Percentiles rank a stretch among this genome's conserved stretches.
Conservation (phyloP, 2,113 vertebrate species). For the Pseudolaguvia tuberculata region DNA sequence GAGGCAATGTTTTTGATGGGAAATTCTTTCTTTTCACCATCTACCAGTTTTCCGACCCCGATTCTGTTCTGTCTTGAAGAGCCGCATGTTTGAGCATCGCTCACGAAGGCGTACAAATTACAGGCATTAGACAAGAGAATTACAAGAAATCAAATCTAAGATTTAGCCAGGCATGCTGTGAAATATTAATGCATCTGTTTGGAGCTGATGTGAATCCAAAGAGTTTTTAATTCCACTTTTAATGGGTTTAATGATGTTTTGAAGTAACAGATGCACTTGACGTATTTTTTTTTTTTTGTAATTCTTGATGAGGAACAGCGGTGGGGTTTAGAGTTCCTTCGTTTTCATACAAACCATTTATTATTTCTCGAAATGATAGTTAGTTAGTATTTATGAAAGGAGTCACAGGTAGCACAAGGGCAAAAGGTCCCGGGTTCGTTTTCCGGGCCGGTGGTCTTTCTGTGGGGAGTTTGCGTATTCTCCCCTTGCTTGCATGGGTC, state of each 20-base stretch:
- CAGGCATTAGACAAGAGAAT: slow-evolving; percentile 42
- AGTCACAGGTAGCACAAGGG: neutral
- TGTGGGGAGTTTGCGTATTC: too few relatives aligned
- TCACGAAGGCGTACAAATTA: slow-evolving; percentile 53
- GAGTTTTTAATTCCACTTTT: slow-evolving; percentile 53
- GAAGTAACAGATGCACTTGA: slow-evolving; percentile 18
- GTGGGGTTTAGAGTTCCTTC: neutral
- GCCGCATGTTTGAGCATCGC: slow-evolving; percentile 11
- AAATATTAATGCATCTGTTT: slow-evolving; percentile 50
- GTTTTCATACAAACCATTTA: neutral
- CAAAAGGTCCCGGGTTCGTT: too few relatives aligned
- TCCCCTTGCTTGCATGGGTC: too few relatives aligned
- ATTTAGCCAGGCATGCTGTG: slow-evolving; percentile 37
- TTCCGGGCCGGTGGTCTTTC: too few relatives aligned
- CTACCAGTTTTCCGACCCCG: too few relatives aligned
- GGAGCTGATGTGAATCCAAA: slow-evolving; percentile 42
- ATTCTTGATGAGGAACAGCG: neutral
- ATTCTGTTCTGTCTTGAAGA: neutral
- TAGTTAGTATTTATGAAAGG: neutral
- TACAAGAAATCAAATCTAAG: slow-evolving; percentile 51
- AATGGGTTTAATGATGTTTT: slow-evolving; percentile 44
- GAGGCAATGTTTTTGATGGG: neutral
- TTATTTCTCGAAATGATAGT: neutral
- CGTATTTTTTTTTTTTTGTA: too few relatives aligned
- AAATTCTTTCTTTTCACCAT: too few relatives aligned